These are phyloP conservation scores for Ochropleura leucogaster DNA, from an alignment of 2,888 invertebrate genomes.

Conservation along the genomic window DNA sequence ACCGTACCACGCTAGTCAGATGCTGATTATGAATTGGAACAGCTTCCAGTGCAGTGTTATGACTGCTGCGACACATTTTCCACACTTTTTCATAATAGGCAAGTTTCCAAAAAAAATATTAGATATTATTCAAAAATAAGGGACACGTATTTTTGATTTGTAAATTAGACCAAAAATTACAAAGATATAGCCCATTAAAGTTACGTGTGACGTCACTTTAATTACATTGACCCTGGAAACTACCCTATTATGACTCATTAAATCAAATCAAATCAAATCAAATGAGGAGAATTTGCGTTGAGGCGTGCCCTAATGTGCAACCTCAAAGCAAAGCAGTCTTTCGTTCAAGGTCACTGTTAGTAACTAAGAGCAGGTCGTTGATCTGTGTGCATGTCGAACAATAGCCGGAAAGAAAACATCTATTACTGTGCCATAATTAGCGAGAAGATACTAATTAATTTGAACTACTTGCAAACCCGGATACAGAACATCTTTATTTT, in stretches of 20 bases:
- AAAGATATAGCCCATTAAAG: no score
- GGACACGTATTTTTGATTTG: no score
- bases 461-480: neutral
- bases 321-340: no score
- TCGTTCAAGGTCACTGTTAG: neutral
- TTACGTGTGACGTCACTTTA: no score
- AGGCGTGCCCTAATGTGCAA: neutral
- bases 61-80: neutral
- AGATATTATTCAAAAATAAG: no score
- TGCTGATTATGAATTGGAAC: neutral
- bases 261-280: no score
- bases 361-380: neutral
- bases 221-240: no score
- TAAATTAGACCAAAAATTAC: no score
- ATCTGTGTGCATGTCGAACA: slow-evolving; percentile 2
- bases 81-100: no score
- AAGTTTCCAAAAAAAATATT: no score
- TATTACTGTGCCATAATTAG: slow-evolving; percentile 2
- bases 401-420: slow-evolving; percentile 13
- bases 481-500: neutral
- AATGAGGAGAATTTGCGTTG: neutral
- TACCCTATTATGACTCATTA: no score
- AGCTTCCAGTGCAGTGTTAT: no score
- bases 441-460: slow-evolving; percentile 1
- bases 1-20: neutral